These are phyloP conservation scores for Meandrusa payeni DNA, from an alignment of 2,888 invertebrate species.

Conservation along the genomic window DNA sequence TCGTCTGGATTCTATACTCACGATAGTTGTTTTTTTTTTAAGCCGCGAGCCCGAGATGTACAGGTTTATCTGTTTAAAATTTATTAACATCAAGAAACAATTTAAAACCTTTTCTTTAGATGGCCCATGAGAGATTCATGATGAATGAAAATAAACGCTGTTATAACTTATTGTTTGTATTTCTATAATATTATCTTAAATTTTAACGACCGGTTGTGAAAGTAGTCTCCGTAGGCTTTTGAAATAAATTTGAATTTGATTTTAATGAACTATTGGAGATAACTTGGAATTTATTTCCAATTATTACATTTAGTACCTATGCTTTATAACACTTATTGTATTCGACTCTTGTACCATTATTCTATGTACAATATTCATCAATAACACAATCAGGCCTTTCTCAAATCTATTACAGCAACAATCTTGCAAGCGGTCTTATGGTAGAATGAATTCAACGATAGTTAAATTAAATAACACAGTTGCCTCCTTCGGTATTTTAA, in stretches of 20 bases:
- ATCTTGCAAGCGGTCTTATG: too few species aligned
- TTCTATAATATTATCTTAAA: conserved; percentile 31
- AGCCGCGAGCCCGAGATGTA: conserved; percentile 77
- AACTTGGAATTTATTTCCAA: background rate
- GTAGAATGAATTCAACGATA: too few species aligned
- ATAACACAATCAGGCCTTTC: too few species aligned
- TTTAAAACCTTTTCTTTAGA: conserved; percentile 76
- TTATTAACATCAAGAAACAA: conserved; percentile 81
- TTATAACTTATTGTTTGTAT: conserved; percentile 55
- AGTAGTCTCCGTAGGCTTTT: background rate
- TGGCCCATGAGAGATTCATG: conserved; percentile 66
- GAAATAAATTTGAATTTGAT: conserved; percentile 7
- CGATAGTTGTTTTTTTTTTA: conserved; percentile 77
- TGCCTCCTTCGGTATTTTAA: too few species aligned
- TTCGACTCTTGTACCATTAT: too few species aligned
- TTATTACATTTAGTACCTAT: too few species aligned
- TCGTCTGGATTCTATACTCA: conserved; percentile 79
- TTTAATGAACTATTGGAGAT: background rate
- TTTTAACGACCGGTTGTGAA: conserved; percentile 23
- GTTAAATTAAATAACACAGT: too few species aligned
- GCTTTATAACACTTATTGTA: too few species aligned
- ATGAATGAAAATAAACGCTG: conserved; percentile 65
- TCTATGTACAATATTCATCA: too few species aligned
- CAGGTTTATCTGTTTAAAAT: conserved; percentile 81
- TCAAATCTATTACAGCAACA: too few species aligned